Evolutionary conservation across 2,113 vertebrate species (phyloP).

Genomic region (Petrocephalus microphthalmus): DNA sequence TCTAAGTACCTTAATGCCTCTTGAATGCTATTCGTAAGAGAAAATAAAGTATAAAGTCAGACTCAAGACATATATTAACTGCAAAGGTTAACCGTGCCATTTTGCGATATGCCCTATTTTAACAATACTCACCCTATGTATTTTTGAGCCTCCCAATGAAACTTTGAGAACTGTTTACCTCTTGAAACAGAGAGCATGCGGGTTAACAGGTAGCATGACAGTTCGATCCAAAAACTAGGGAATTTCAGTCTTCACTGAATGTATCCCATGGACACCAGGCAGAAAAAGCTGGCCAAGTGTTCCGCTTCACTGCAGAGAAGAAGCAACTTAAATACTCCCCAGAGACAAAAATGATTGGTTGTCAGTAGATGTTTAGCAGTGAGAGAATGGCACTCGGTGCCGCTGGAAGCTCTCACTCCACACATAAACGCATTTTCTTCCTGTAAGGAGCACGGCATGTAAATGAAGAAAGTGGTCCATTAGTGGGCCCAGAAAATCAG

Average conservation of each 20-base stretch:
- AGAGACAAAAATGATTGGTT: not conserved
- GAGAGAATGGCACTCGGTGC: not conserved
- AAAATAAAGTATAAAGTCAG: too few relatives aligned
- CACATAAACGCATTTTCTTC: not conserved
- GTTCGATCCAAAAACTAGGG: not conserved
- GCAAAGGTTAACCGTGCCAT: too few relatives aligned
- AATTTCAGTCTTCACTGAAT: not conserved
- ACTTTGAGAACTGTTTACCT: not conserved
- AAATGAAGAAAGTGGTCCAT: conserved; percentile 2
- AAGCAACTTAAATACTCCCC: not conserved
- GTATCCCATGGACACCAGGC: not conserved
- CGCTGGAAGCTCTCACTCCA: not conserved
- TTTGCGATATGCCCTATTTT: too few relatives aligned
- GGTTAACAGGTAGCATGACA: not conserved
- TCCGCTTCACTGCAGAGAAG: not conserved
- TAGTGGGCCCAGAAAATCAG: not conserved
- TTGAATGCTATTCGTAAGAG: too few relatives aligned
- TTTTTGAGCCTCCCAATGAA: not conserved
- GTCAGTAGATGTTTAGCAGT: not conserved
- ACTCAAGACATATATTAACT: too few relatives aligned
- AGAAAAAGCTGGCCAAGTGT: not conserved
- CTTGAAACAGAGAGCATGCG: not conserved
- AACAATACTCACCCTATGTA: not conserved
- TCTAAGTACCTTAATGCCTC: too few relatives aligned
- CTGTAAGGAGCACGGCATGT: not conserved